These are phyloP conservation scores for Sebastes umbrosus DNA, from an alignment of 2,797 vertebrate species.

Conservation along the genomic window DNA sequence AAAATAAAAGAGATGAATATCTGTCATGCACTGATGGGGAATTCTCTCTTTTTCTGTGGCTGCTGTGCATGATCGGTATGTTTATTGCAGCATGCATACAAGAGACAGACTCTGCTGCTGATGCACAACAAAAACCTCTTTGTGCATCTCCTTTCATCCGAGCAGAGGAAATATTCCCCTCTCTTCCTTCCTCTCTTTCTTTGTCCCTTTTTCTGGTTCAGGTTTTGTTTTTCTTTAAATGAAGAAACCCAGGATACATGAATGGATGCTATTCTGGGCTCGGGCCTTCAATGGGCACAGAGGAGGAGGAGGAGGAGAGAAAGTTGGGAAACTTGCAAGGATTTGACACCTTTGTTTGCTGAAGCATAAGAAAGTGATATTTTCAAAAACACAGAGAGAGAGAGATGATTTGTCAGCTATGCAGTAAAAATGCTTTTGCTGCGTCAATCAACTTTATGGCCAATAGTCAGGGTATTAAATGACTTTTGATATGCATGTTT, in stretches of 20 bases:
- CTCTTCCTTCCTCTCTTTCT: constrained; percentile 25
- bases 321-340: constrained; percentile 31
- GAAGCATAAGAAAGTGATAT: constrained; percentile 31
- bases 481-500: constrained; percentile 28
- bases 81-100: constrained; percentile 16
- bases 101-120: constrained; percentile 28
- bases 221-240: constrained; percentile 54
- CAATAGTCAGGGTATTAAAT: constrained; percentile 25
- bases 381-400: background rate
- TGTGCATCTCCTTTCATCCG: constrained; percentile 59
- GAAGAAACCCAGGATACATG: constrained; percentile 44
- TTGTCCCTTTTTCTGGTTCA: constrained; percentile 22
- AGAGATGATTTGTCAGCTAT: constrained; percentile 30
- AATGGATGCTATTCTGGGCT: constrained; percentile 63
- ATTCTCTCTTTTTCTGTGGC: constrained; percentile 3
- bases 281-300: constrained; percentile 24
- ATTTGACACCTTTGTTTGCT: constrained; percentile 37
- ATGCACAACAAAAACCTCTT: constrained; percentile 49
- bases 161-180: constrained; percentile 32
- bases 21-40: constrained; percentile 20
- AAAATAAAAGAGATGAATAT: constrained; percentile 32
- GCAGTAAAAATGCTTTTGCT: constrained; percentile 8
- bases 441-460: constrained; percentile 15
- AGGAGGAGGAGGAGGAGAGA: background rate
- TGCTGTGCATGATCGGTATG: constrained; percentile 11